Percentiles rank a stretch among this genome's conserved stretches.
Evolutionary conservation across 2,888 invertebrate genomes (phyloP).

Genomic region (Nemoura dubitans): DNA sequence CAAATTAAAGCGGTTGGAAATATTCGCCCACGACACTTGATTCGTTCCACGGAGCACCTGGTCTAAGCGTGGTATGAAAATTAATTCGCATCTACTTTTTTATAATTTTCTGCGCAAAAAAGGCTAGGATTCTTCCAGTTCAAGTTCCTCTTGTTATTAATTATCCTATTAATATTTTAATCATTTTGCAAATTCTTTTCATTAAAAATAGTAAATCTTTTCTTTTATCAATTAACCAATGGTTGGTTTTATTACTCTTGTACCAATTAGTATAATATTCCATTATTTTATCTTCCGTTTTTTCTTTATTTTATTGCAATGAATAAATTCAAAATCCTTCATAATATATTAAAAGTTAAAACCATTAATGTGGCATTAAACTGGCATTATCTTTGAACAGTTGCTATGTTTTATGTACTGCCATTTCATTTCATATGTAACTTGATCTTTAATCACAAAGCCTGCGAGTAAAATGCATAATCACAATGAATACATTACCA

Average conservation of each 20-base stretch:
- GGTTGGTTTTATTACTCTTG: background rate
- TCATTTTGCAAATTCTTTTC: slow-evolving; percentile 9
- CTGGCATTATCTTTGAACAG: background rate
- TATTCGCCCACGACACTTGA: background rate
- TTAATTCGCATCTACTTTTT: background rate
- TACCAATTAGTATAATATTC: slow-evolving; percentile 27
- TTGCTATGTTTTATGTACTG: background rate
- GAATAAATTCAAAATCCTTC: background rate
- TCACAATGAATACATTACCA: too few species aligned
- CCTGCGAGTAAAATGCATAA: too few species aligned
- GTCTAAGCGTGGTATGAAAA: background rate
- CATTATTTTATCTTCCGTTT: background rate
- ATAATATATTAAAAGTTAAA: background rate
- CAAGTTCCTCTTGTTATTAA: background rate
- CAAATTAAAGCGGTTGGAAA: background rate
- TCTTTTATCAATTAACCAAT: background rate
- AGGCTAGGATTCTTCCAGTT: background rate
- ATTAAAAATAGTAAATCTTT: background rate
- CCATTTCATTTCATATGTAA: background rate
- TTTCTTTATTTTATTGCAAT: background rate
- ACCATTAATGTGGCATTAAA: background rate
- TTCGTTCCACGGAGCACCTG: background rate
- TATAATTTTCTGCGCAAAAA: background rate
- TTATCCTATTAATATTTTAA: background rate
- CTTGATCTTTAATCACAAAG: background rate